Evolutionary conservation across 1,140 invertebrate species (phyloP).

Genomic region (Pentalonia nigronervosa): DNA sequence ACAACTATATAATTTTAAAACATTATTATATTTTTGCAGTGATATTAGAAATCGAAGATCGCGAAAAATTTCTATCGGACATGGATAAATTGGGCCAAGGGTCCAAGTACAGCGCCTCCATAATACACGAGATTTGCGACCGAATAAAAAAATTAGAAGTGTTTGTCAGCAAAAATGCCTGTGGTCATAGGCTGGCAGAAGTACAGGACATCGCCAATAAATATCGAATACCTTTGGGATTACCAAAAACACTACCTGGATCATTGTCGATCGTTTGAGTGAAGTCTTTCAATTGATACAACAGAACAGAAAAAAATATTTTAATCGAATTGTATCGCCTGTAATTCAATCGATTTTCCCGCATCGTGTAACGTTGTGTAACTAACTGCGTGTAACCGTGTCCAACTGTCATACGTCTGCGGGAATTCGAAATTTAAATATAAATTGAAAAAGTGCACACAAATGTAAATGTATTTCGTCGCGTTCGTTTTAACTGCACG

Average conservation of each 20-base stretch:
- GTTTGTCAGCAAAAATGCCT: background rate
- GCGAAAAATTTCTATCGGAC: constrained; percentile 16
- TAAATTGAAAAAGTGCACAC: background rate
- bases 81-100: constrained; percentile 5
- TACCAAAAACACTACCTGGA: background rate
- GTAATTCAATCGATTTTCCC: background rate
- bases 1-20: background rate
- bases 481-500: background rate
- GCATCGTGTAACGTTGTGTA: too few relatives aligned
- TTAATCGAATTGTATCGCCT: background rate
- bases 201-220: background rate
- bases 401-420: background rate
- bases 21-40: background rate
- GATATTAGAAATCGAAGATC: constrained; percentile 30
- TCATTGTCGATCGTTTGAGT: background rate
- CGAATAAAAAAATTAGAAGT: background rate
- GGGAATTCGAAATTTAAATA: background rate
- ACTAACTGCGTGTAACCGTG: background rate
- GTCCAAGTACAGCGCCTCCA: background rate
- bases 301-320: background rate
- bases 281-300: background rate
- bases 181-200: background rate
- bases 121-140: constrained; percentile 1
- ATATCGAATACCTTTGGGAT: constrained; percentile 9
- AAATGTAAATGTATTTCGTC: background rate